These are phyloP conservation scores for Sclerodermus sp. DNA, from an alignment of 2,888 invertebrate species.

Conservation along the genomic window DNA sequence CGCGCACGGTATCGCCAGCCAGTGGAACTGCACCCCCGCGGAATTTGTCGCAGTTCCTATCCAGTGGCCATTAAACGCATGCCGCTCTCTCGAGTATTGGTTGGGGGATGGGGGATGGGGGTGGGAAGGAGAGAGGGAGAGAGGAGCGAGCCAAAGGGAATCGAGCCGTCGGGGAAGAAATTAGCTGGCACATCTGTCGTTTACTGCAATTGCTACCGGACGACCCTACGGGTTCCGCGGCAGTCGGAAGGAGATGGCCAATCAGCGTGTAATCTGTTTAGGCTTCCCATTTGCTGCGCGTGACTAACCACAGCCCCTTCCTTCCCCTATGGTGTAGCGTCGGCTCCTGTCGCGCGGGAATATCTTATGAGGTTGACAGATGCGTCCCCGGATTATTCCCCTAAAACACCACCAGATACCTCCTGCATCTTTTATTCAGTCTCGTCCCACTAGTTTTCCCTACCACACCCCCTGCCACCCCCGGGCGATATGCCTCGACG, in stretches of 20 bases:
- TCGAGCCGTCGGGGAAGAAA: constrained; percentile 24
- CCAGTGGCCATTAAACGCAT: constrained; percentile 41
- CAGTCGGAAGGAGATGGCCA: constrained; percentile 17
- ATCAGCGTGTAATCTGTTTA: constrained; percentile 53
- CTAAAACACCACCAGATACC: constrained; percentile 29
- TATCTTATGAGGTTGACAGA: constrained; percentile 46
- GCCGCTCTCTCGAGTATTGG: constrained; percentile 20
- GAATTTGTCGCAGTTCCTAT: constrained; percentile 25
- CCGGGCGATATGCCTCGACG: no score
- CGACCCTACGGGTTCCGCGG: not conserved
- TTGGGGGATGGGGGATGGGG: not conserved
- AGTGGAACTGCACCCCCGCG: constrained; percentile 14
- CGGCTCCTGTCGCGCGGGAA: constrained; percentile 23
- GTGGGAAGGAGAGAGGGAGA: not conserved
- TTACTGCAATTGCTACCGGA: not conserved
- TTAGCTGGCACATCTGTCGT: constrained; percentile 47
- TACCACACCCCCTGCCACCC: no score
- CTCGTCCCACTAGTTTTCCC: not conserved
- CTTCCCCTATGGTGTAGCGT: not conserved
- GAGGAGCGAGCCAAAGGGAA: constrained; percentile 6
- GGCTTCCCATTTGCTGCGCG: constrained; percentile 46
- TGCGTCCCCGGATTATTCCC: constrained; percentile 39
- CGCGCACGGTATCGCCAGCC: not conserved
- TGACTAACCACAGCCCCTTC: constrained; percentile 42
- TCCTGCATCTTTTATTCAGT: constrained; percentile 35